Conservation (phyloP, 2,888 invertebrate species). For the Macaria liturata region DNA sequence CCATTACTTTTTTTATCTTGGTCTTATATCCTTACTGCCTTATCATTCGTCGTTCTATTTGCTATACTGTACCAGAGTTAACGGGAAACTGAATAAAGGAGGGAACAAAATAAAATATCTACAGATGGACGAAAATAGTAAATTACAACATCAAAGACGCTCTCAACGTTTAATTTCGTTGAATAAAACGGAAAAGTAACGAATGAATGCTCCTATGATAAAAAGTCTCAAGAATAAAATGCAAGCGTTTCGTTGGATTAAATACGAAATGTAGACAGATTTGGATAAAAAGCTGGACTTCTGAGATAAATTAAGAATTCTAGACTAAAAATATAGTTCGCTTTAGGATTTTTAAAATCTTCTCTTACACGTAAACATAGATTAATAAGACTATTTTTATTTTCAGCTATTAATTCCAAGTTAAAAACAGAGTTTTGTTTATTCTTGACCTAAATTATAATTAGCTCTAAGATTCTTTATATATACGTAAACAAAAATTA, state of each 20-base stretch:
- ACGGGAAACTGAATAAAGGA: conserved; percentile 20
- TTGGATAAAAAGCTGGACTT: background rate
- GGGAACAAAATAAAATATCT: conserved; percentile 18
- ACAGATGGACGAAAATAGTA: conserved; percentile 30
- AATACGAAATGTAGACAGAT: background rate
- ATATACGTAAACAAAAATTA: too few relatives aligned
- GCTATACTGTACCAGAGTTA: conserved; percentile 14
- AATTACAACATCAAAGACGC: conserved; percentile 32
- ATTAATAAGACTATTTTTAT: too few relatives aligned
- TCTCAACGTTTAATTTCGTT: conserved; percentile 23
- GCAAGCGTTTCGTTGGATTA: conserved; percentile 11
- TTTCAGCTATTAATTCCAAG: too few relatives aligned
- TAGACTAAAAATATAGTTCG: too few relatives aligned
- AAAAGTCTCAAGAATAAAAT: conserved; percentile 21
- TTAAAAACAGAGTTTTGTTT: too few relatives aligned
- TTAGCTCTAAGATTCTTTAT: too few relatives aligned
- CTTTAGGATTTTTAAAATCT: too few relatives aligned
- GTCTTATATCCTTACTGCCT: conserved; percentile 11
- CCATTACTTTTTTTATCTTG: too few relatives aligned
- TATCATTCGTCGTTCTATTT: conserved; percentile 4
- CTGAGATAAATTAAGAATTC: too few relatives aligned
- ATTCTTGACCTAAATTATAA: too few relatives aligned
- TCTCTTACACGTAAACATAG: too few relatives aligned
- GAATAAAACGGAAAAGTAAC: conserved; percentile 21
- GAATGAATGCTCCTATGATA: conserved; percentile 24